Percentiles rank a stretch among this genome's conserved stretches.
These are phyloP conservation scores for Oreochromis mossambicus DNA, from an alignment of 2,797 vertebrate species.

Conservation along the genomic window DNA sequence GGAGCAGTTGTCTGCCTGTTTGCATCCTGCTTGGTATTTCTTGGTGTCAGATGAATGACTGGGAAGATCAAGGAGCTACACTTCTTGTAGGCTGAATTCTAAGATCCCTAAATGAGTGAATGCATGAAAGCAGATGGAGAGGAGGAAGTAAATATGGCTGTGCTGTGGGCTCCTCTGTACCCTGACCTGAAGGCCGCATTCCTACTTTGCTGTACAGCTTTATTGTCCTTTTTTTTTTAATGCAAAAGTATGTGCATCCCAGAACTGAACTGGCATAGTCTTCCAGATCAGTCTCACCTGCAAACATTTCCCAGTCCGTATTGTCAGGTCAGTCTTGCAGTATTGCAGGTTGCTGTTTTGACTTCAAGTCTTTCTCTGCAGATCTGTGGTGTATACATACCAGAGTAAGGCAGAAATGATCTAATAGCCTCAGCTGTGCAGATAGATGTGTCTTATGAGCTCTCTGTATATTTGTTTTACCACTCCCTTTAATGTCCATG, in stretches of 20 bases:
- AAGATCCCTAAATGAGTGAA: background rate
- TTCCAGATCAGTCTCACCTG: background rate
- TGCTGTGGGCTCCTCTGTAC: background rate
- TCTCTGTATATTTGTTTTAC: background rate
- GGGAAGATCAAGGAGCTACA: background rate
- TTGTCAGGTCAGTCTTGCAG: background rate
- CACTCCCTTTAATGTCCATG: background rate
- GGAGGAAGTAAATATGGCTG: background rate
- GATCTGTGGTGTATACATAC: background rate
- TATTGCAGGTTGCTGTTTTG: background rate
- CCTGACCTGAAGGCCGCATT: background rate
- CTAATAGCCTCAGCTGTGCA: background rate
- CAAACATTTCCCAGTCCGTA: background rate
- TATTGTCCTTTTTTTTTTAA: background rate
- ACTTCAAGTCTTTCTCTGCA: background rate
- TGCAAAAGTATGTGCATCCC: background rate
- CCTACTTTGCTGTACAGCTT: background rate
- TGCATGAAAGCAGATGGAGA: background rate
- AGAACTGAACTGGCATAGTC: background rate
- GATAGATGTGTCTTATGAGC: background rate
- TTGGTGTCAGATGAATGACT: background rate
- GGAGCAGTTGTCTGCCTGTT: background rate
- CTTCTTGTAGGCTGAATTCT: background rate
- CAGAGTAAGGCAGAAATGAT: background rate
- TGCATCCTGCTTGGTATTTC: background rate